A percentile compares a stretch with the other conserved stretches of the same genome.
Conservation (phyloP, 1,140 invertebrate genomes). For the Sycophila sp. region DNA sequence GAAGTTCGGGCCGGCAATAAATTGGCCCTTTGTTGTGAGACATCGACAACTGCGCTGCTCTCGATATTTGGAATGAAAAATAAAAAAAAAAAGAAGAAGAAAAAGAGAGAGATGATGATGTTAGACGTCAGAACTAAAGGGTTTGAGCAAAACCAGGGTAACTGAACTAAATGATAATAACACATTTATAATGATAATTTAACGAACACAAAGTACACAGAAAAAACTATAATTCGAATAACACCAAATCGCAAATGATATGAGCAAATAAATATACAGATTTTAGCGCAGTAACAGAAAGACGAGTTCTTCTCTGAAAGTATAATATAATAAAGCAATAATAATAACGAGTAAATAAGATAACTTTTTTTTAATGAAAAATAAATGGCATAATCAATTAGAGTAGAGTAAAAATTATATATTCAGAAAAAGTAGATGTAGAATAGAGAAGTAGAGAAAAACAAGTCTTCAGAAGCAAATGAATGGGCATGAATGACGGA, state of each 20-base stretch:
- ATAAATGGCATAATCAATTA: not conserved
- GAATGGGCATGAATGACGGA: conserved; percentile 32
- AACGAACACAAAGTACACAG: conserved; percentile 6
- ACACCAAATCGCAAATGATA: conserved; percentile 15
- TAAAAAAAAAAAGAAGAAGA: conserved; percentile 24
- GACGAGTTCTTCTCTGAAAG: conserved; percentile 22
- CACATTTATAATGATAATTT: not conserved
- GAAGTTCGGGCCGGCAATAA: conserved; percentile 18
- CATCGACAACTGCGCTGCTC: conserved; percentile 37
- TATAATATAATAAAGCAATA: conserved; percentile 2
- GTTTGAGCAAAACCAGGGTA: not conserved
- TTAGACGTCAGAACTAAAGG: conserved; percentile 28
- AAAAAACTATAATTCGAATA: conserved; percentile 17
- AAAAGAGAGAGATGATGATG: conserved; percentile 16
- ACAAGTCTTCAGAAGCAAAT: conserved; percentile 30
- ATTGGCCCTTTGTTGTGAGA: conserved; percentile 15
- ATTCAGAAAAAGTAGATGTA: not conserved
- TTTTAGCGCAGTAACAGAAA: not conserved
- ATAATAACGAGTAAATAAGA: conserved; percentile 3
- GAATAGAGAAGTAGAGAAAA: conserved; percentile 33
- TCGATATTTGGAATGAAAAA: conserved; percentile 21
- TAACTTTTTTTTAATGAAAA: too few species aligned
- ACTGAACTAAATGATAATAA: conserved; percentile 34
- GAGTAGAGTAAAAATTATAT: not conserved
- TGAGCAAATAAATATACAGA: not conserved